A percentile compares a stretch with the other conserved stretches of the same genome.
Conservation (phyloP, 2,797 vertebrate genomes). For the Tokudaia tokunoshimensis region DNA sequence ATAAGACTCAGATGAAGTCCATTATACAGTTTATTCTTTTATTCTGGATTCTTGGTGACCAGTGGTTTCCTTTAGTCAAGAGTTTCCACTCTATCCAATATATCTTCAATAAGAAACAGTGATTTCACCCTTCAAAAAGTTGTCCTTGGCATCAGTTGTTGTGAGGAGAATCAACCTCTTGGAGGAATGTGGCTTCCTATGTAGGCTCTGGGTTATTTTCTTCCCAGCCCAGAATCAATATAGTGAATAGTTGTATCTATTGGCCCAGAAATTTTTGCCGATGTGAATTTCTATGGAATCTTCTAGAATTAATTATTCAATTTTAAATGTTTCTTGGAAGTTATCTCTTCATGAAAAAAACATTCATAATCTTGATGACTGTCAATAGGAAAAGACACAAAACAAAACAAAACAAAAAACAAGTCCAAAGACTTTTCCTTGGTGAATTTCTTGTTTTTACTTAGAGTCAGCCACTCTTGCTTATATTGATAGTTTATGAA, state of each 20-base stretch:
- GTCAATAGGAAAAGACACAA: background rate
- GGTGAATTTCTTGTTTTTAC: conserved; percentile 29
- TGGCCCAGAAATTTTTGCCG: background rate
- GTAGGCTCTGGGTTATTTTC: background rate
- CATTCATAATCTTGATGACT: background rate
- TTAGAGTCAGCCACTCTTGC: background rate
- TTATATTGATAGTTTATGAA: background rate
- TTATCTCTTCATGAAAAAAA: background rate
- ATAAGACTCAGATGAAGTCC: background rate
- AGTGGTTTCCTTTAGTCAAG: background rate
- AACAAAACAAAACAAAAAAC: background rate
- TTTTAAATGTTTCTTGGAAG: background rate
- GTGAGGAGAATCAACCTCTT: background rate
- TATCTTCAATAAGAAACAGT: conserved; percentile 18
- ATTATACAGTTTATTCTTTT: background rate
- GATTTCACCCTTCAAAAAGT: background rate
- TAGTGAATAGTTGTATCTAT: background rate
- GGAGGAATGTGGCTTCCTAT: background rate
- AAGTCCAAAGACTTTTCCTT: background rate
- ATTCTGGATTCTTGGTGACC: background rate
- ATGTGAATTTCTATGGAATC: conserved; percentile 1
- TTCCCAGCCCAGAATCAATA: conserved; percentile 43
- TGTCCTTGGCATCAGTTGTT: background rate
- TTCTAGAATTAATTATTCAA: background rate
- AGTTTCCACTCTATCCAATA: background rate